A percentile compares a stretch with the other conserved stretches of the same genome.
Evolutionary conservation across 2,888 invertebrate genomes (phyloP).

Genomic region (Mycalesis mineus): DNA sequence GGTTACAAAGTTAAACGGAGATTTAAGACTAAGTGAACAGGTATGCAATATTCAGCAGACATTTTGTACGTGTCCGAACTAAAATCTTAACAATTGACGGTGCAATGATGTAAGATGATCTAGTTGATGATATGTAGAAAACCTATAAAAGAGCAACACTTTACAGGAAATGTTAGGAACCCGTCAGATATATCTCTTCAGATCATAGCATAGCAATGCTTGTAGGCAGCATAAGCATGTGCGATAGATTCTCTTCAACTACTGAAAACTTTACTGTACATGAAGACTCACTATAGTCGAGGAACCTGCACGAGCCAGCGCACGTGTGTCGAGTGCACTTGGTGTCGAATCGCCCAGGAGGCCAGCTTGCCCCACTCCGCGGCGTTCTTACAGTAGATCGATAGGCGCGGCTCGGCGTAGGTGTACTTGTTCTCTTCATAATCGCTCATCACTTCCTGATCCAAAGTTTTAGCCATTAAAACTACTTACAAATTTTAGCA

Average conservation of each 20-base stretch:
- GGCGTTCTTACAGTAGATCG: slow-evolving; percentile 95
- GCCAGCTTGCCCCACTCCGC: slow-evolving; percentile 99
- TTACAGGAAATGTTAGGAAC: too few relatives aligned
- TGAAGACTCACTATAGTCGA: slow-evolving; percentile 94
- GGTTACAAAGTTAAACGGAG: not conserved
- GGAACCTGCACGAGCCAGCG: slow-evolving; percentile 99
- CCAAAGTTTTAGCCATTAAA: not conserved
- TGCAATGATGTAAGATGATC: too few relatives aligned
- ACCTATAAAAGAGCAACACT: too few relatives aligned
- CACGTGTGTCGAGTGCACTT: slow-evolving; percentile 97
- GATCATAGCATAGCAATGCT: too few relatives aligned
- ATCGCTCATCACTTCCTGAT: slow-evolving; percentile 94
- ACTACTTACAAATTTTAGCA: not conserved
- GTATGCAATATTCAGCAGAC: not conserved
- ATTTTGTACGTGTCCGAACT: too few relatives aligned
- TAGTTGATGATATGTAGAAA: too few relatives aligned
- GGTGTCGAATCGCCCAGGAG: slow-evolving; percentile 94
- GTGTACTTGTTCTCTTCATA: slow-evolving; percentile 99
- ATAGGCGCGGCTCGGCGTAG: slow-evolving; percentile 95
- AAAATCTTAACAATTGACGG: too few relatives aligned
- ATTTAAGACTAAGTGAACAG: not conserved
- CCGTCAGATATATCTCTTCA: too few relatives aligned
- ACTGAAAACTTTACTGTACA: too few relatives aligned
- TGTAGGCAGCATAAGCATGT: too few relatives aligned
- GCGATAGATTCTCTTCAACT: too few relatives aligned